Conservation (phyloP, 2,888 invertebrate genomes). For the Empis stercorea region DNA sequence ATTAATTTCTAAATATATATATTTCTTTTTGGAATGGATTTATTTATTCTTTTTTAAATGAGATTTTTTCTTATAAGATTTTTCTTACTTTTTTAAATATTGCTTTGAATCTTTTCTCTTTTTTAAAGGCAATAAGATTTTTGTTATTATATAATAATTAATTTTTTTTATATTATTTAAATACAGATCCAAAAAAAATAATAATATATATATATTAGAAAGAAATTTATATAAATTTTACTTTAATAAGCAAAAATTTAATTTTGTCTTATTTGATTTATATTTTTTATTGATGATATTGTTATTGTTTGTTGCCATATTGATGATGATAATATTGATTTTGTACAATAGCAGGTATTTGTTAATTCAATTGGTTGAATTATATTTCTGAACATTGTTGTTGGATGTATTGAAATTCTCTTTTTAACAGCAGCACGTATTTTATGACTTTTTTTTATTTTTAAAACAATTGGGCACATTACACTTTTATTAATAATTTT, state of each 20-base stretch:
- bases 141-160: constrained; percentile 5
- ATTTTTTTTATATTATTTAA: constrained; percentile 16
- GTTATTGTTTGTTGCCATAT: background rate
- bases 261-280: background rate
- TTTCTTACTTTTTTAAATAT: background rate
- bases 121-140: too few species aligned
- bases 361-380: too few species aligned
- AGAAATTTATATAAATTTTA: background rate
- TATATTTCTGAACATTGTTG: constrained; percentile 75
- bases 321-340: background rate
- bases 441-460: constrained; percentile 15
- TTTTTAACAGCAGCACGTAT: constrained; percentile 54
- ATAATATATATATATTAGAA: constrained; percentile 13
- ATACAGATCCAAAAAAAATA: constrained; percentile 20
- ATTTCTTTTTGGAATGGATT: background rate
- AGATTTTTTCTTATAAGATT: background rate
- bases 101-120: too few species aligned
- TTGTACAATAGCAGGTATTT: background rate
- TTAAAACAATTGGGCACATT: constrained; percentile 12
- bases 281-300: background rate
- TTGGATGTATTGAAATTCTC: constrained; percentile 78
- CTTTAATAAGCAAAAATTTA: background rate
- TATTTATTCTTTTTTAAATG: background rate
- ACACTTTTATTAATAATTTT: constrained; percentile 9
- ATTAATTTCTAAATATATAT: background rate